Percentiles rank a stretch among this genome's conserved stretches.
phyloP scores from a whole-genome alignment of 2,797 vertebrate species.

The Denticeps clupeoides region DNA sequence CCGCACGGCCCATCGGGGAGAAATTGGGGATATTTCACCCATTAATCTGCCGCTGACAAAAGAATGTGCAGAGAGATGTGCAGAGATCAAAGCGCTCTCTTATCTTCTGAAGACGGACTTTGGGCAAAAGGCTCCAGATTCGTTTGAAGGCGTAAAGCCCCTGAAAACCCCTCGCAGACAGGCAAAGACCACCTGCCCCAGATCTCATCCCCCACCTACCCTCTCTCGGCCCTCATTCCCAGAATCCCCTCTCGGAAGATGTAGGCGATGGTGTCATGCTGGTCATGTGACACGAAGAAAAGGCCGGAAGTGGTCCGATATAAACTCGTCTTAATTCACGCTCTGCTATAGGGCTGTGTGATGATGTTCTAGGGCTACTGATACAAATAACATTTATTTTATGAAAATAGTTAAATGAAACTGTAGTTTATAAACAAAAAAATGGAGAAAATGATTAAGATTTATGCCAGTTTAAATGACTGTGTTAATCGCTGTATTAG shows the following conservation, averaged over 20 bases:
- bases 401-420: no score
- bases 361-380: no score
- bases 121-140: slow-evolving; percentile 41
- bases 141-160: slow-evolving; percentile 53
- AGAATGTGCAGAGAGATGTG: slow-evolving; percentile 50
- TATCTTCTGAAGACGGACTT: slow-evolving; percentile 52
- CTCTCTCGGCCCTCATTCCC: not conserved
- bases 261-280: no score
- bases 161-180: slow-evolving; percentile 52
- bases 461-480: no score
- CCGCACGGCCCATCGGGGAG: not conserved
- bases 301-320: no score
- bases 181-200: slow-evolving; percentile 31
- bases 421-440: no score
- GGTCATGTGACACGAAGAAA: no score
- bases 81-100: slow-evolving; percentile 55
- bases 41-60: slow-evolving; percentile 32
- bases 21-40: slow-evolving; percentile 20
- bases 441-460: no score
- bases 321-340: no score
- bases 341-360: no score
- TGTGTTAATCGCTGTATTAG: no score
- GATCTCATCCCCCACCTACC: slow-evolving; percentile 6
- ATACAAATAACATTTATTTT: no score
- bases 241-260: not conserved